Evolutionary conservation across 2,888 invertebrate species (phyloP), one percentile per base, ranked within the genome.

Genomic region (Acleris holmiana): DNA sequence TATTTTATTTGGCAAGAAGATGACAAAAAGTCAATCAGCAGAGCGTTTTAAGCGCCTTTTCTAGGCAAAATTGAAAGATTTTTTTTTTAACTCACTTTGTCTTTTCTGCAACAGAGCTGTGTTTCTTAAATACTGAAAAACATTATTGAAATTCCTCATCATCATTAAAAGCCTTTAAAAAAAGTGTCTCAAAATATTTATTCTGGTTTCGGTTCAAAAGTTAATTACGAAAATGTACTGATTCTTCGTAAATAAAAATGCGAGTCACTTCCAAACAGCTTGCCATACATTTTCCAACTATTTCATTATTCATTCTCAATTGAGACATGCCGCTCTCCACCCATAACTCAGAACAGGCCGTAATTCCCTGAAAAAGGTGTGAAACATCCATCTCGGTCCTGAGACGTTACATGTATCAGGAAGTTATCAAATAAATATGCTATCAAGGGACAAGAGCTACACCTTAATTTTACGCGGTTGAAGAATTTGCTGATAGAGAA

Each of bases 281-380:
- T n/a, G 41, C 48, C 19, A 54, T 64, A 58, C 48, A 61, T 65
- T 59, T 55, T 15, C 48, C 21, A 65, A 50, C 65, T 61, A 54
- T 61, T 66, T 65, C 64, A 69, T 65, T 68, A 68, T 65, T 63
- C 64, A 59, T 67, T 59, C 60, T 40, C 57, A 59, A 68, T 65
- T 67, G 64, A 64, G 60, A 58, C 61, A 63, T 54, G 10, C 23
- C 67, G 25, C 41, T 18, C 29, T 23, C 40, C 18, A 51, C 68
- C 72, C 72, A 75, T 79, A 76, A 76, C 76, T 80, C 77, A 77
- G 61, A 55, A 56, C 67, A 66, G 61, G 69, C 73, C 70, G 70
- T 73, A 75, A 78, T 76, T 76, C 76, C 71, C 70, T 65, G 68
- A 65, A 50, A 76, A 74, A 75, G 76, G 76, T 77, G 79, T 74